Percentiles rank a stretch among this genome's conserved stretches.
These are phyloP conservation scores for Pecten maximus DNA, from an alignment of 2,888 invertebrate species.

Conservation along the genomic window DNA sequence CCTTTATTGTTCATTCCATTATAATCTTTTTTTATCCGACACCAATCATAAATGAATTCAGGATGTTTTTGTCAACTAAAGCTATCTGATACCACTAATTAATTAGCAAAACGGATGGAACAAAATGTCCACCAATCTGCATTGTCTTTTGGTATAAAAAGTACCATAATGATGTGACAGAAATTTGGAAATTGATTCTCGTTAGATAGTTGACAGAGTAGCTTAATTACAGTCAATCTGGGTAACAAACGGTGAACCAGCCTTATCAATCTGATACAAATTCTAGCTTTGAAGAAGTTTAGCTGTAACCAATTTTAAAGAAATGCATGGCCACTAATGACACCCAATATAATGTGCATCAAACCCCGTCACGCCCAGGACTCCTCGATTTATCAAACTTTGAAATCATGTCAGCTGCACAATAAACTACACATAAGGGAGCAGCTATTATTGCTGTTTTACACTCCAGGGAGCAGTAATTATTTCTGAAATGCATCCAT, in stretches of 20 bases:
- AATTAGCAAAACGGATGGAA: too few species aligned
- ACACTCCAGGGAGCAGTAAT: constrained; percentile 7
- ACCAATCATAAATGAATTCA: too few species aligned
- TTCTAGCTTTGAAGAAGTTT: not conserved
- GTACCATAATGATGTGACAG: not conserved
- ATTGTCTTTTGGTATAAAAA: too few species aligned
- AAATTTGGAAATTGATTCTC: not conserved
- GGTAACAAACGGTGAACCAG: not conserved
- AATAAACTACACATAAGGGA: constrained; percentile 23
- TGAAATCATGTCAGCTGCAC: not conserved
- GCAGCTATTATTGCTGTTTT: constrained; percentile 24
- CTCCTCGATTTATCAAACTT: not conserved
- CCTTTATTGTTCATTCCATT: too few species aligned
- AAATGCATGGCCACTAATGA: not conserved
- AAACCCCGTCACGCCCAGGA: not conserved
- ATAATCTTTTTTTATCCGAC: too few species aligned
- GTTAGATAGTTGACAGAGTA: not conserved
- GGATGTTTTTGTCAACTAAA: too few species aligned
- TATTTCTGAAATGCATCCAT: not conserved
- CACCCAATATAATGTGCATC: not conserved
- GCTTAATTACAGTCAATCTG: not conserved
- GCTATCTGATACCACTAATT: too few species aligned
- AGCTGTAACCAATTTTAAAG: not conserved
- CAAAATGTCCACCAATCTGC: too few species aligned
- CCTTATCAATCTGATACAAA: not conserved